A percentile compares a stretch with the other conserved stretches of the same genome.
phyloP scores from a whole-genome alignment of 2,797 vertebrate species.

The Rhodeus uyekii region DNA sequence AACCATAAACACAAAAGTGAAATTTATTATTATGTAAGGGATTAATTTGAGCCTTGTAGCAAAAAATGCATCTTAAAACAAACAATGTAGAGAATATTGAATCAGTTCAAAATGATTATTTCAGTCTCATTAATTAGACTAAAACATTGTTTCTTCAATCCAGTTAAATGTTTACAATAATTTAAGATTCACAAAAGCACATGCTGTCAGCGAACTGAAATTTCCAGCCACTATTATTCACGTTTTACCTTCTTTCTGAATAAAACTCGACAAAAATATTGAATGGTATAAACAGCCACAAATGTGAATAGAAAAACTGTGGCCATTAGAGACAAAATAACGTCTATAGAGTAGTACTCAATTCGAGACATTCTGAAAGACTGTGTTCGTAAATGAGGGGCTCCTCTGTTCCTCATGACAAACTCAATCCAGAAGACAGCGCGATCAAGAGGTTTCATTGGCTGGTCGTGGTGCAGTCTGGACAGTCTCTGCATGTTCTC shows the following conservation, averaged over 20 bases:
- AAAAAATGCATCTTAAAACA: not conserved
- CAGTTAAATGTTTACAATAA: not conserved
- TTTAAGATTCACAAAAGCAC: not conserved
- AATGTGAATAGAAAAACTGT: not conserved
- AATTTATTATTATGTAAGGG: not conserved
- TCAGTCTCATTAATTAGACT: not conserved
- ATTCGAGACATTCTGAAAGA: slow-evolving; percentile 33
- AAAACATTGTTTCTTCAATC: not conserved
- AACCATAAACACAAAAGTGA: not conserved
- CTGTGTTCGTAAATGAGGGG: slow-evolving; percentile 9
- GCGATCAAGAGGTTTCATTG: slow-evolving; percentile 24
- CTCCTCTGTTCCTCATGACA: slow-evolving; percentile 29
- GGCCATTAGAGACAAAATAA: not conserved
- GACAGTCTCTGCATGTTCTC: slow-evolving; percentile 24
- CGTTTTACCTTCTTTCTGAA: slow-evolving; percentile 26
- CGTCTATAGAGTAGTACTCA: slow-evolving; percentile 6
- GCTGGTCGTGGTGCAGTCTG: slow-evolving; percentile 14
- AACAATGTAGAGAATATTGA: not conserved
- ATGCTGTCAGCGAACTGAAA: not conserved
- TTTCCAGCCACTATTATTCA: not conserved
- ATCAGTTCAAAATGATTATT: not conserved
- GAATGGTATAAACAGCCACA: not conserved
- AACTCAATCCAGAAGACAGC: slow-evolving; percentile 33
- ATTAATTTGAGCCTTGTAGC: not conserved
- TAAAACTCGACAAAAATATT: slow-evolving; percentile 19